Evolutionary conservation across 2,797 vertebrate species (phyloP).

Genomic region (Amphiprion clarkii): DNA sequence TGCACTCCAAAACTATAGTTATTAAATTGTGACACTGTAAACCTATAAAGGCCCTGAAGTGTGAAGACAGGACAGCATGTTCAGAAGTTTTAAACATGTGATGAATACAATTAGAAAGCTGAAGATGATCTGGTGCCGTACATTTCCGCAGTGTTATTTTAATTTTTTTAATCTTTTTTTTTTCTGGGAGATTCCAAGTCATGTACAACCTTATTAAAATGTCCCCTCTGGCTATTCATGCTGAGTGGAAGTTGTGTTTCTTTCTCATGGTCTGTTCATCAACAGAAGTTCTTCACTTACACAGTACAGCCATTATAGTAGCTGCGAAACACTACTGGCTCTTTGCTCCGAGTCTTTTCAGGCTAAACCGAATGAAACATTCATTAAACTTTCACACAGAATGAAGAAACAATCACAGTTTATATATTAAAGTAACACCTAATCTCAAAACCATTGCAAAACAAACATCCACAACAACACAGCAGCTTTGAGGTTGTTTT

Average conservation of each 20-base stretch:
- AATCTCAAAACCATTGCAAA: not conserved
- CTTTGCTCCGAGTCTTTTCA: constrained; percentile 3
- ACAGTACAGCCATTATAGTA: not conserved
- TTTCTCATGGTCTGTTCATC: not conserved
- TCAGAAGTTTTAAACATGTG: constrained; percentile 27
- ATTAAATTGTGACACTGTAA: not conserved
- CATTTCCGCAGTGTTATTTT: not conserved
- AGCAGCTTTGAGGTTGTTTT: constrained; percentile 4
- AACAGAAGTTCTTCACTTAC: not conserved
- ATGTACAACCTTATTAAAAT: constrained; percentile 9
- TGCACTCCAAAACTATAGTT: not conserved
- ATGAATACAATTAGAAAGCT: constrained; percentile 26
- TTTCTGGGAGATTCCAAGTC: not conserved
- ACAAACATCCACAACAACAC: not conserved
- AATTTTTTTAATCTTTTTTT: not conserved
- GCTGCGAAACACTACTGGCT: not conserved
- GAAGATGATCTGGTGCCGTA: not conserved
- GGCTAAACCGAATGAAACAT: not conserved
- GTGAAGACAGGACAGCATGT: constrained; percentile 18
- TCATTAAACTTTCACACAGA: not conserved
- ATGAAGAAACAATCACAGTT: not conserved
- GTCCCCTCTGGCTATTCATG: not conserved
- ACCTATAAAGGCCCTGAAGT: not conserved
- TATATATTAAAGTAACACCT: constrained; percentile 10
- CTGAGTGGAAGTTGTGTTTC: no score